These are phyloP conservation scores for Syngnathus scovelli DNA, from an alignment of 2,113 vertebrate species.

Conservation along the genomic window DNA sequence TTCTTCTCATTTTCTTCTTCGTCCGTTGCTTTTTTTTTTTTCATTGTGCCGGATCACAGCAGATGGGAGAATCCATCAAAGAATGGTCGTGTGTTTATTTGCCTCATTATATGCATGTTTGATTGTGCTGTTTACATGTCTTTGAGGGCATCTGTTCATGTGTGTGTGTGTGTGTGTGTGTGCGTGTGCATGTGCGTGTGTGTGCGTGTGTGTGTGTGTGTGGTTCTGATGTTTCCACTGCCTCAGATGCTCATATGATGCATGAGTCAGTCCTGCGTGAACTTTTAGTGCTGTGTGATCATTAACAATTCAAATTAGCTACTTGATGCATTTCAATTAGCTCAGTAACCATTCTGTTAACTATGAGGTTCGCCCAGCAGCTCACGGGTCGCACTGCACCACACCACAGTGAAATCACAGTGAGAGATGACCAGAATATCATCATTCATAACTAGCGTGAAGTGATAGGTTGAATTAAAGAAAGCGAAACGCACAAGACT, in stretches of 20 bases:
- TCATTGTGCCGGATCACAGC: not conserved
- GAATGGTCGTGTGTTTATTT: not conserved
- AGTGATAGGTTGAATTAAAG: not conserved
- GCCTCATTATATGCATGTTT: constrained; percentile 4
- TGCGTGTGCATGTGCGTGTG: constrained; percentile 15
- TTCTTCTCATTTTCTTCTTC: not conserved
- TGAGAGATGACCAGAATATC: not conserved
- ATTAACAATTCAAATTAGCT: not conserved
- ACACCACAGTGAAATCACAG: not conserved
- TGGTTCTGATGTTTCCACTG: not conserved
- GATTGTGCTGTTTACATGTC: constrained; percentile 8
- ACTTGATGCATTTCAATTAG: not conserved
- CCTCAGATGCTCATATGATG: constrained; percentile 25
- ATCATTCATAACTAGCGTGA: not conserved
- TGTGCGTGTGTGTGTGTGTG: constrained; percentile 22
- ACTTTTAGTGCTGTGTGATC: constrained; percentile 8
- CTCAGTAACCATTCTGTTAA: not conserved
- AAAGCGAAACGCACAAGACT: too few relatives aligned
- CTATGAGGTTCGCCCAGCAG: not conserved
- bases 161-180: constrained; percentile 22
- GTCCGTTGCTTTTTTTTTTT: not conserved
- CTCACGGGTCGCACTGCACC: not conserved
- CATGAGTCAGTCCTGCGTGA: constrained; percentile 51
- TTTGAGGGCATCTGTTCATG: constrained; percentile 4
- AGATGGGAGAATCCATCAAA: not conserved